These are phyloP conservation scores for Neoniphon sammara DNA, from an alignment of 2,797 vertebrate species.

Conservation along the genomic window DNA sequence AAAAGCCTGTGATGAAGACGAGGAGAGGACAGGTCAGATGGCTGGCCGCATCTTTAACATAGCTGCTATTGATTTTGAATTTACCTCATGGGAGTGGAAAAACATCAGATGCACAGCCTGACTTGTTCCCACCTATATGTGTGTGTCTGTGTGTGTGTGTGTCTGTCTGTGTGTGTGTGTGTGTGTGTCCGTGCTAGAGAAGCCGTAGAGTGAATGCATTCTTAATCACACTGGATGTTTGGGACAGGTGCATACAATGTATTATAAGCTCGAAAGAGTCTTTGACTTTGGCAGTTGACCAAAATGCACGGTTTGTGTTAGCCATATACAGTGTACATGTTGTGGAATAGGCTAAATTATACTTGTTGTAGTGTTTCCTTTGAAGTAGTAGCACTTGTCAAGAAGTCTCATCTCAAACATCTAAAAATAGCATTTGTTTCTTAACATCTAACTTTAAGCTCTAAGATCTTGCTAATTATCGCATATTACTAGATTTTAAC, in stretches of 20 bases:
- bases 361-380: not conserved
- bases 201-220: constrained; percentile 49
- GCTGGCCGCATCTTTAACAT: constrained; percentile 80
- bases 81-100: constrained; percentile 72
- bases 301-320: constrained; percentile 7
- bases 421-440: not conserved
- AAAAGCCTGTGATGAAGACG: constrained; percentile 75
- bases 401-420: constrained; percentile 11
- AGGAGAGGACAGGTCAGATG: constrained; percentile 81
- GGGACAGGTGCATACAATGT: constrained; percentile 25
- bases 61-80: constrained; percentile 82
- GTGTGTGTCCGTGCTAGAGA: constrained; percentile 46
- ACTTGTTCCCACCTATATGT: constrained; percentile 65
- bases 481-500: constrained; percentile 26
- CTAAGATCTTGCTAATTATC: constrained; percentile 1
- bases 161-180: constrained; percentile 47
- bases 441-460: constrained; percentile 4
- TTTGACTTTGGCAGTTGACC: constrained; percentile 28
- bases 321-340: constrained; percentile 6
- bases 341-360: constrained; percentile 17
- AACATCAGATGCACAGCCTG: constrained; percentile 68
- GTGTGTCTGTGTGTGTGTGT: constrained; percentile 54
- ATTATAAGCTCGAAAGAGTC: constrained; percentile 30
- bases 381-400: constrained; percentile 14
- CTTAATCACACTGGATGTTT: not conserved